These are phyloP conservation scores for Melanitta fusca DNA, from an alignment of 2,797 vertebrate genomes.

Conservation along the genomic window DNA sequence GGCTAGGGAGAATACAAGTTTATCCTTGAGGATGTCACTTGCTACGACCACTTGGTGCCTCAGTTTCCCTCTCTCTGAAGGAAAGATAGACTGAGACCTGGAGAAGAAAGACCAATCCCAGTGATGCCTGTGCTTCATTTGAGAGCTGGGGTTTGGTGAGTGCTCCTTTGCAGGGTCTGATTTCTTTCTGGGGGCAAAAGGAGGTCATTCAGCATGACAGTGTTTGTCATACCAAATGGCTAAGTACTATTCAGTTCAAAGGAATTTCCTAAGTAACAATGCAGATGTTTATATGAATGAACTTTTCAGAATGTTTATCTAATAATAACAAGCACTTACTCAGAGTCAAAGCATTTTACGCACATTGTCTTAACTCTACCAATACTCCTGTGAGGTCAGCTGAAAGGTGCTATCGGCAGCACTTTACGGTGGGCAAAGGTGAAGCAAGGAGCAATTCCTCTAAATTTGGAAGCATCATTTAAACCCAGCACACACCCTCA, in stretches of 20 bases:
- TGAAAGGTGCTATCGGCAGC: not conserved
- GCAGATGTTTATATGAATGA: constrained; percentile 41
- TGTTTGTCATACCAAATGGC: not conserved
- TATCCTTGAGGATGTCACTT: not conserved
- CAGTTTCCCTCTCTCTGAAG: not conserved
- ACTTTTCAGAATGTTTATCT: constrained; percentile 19
- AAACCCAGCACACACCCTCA: not conserved
- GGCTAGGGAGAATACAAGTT: not conserved
- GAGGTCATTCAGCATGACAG: not conserved
- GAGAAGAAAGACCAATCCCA: not conserved
- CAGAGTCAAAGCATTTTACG: not conserved
- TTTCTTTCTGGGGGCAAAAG: not conserved
- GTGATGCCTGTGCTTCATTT: not conserved
- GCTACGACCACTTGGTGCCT: not conserved
- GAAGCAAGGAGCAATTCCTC: not conserved
- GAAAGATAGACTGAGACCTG: not conserved
- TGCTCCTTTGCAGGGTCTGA: not conserved
- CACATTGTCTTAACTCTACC: not conserved
- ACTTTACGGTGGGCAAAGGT: not conserved
- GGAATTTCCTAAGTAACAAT: constrained; percentile 33
- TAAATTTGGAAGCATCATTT: not conserved
- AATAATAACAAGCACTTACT: not conserved
- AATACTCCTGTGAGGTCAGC: not conserved
- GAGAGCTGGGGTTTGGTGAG: not conserved
- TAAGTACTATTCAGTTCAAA: constrained; percentile 5